Conservation (phyloP, 2,113 vertebrate species). For the Phoenicopterus ruber region DNA sequence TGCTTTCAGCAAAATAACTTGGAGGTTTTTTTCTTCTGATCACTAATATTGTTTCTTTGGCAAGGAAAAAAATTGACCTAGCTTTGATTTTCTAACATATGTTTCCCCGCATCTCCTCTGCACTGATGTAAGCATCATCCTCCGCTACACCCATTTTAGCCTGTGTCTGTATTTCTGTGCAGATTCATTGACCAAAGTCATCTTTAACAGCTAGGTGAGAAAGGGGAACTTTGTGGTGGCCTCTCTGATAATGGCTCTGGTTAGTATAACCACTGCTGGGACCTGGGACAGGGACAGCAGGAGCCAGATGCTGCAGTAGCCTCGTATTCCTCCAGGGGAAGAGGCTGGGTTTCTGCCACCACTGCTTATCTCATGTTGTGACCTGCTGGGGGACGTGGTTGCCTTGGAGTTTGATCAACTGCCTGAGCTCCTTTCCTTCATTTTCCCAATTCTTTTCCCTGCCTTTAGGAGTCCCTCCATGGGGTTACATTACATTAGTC, state of each 20-base stretch:
- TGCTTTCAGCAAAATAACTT: not conserved
- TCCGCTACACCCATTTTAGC: not conserved
- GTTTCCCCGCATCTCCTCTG: not conserved
- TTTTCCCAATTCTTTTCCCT: not conserved
- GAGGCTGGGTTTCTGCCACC: not conserved
- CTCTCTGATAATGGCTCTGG: not conserved
- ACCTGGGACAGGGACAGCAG: not conserved
- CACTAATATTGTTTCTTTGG: not conserved
- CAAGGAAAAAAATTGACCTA: not conserved
- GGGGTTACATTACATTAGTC: not conserved
- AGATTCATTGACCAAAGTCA: not conserved
- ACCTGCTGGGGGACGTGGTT: rapidly evolving
- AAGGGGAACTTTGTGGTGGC: not conserved
- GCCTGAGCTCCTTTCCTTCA: not conserved
- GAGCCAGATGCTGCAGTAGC: not conserved
- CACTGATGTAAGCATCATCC: not conserved
- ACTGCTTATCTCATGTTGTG: not conserved
- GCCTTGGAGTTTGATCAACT: not conserved
- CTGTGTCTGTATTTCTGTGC: not conserved
- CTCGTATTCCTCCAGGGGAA: not conserved
- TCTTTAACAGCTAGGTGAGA: not conserved
- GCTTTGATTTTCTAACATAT: not conserved
- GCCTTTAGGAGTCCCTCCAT: not conserved
- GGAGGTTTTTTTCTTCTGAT: not conserved
- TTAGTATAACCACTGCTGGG: not conserved